Evolutionary conservation across 2,797 vertebrate species (phyloP).

Genomic region (Odontamblyopus rebecca): DNA sequence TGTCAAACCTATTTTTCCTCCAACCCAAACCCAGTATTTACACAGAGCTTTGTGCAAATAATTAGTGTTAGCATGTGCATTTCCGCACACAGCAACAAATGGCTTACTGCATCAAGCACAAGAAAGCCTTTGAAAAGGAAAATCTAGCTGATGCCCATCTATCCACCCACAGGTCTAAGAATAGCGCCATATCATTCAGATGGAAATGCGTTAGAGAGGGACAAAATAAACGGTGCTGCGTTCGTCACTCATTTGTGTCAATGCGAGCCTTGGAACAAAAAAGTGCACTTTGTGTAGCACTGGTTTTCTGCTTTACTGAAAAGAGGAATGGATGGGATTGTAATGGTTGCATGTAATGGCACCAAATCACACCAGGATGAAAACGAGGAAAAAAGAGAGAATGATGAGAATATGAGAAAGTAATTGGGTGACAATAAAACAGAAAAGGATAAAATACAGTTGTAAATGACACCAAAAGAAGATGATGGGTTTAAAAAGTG

Average conservation of each 20-base stretch:
- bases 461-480: background rate
- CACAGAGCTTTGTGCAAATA: conserved; percentile 59
- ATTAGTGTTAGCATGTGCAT: conserved; percentile 62
- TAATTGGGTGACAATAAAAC: background rate
- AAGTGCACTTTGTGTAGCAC: conserved; percentile 43
- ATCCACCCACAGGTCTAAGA: conserved; percentile 73
- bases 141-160: conserved; percentile 73
- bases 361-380: conserved; percentile 3
- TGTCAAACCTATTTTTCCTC: conserved; percentile 46
- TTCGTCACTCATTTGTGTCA: conserved; percentile 60
- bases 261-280: conserved; percentile 53
- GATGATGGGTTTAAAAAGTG: background rate
- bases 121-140: conserved; percentile 67
- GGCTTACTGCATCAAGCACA: conserved; percentile 55
- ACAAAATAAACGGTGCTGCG: conserved; percentile 56
- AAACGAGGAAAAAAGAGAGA: background rate
- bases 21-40: conserved; percentile 54
- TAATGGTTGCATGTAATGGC: background rate
- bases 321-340: conserved; percentile 27
- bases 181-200: conserved; percentile 73
- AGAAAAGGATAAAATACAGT: background rate
- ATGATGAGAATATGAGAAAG: background rate
- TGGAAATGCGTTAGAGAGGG: conserved; percentile 68
- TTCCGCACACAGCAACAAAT: conserved; percentile 55
- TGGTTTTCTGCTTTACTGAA: conserved; percentile 26